A percentile compares a stretch with the other conserved stretches of the same genome.
Evolutionary conservation across 2,113 vertebrate species (phyloP).

Genomic region (Muntiacus reevesi): DNA sequence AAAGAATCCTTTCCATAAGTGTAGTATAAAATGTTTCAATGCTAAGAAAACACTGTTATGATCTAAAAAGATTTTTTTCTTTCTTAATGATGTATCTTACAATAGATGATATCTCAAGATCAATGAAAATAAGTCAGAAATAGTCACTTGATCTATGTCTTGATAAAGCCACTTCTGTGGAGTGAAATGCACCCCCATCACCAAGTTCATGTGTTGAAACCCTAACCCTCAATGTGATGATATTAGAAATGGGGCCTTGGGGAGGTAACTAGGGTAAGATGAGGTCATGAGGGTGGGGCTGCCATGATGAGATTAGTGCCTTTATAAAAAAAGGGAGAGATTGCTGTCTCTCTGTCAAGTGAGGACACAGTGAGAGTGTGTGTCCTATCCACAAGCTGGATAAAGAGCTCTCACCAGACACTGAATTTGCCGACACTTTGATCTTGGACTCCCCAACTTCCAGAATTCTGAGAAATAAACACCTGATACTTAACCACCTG

Average conservation of each 20-base stretch:
- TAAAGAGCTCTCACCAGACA: background rate
- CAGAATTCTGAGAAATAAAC: background rate
- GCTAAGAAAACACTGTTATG: background rate
- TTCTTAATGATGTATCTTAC: background rate
- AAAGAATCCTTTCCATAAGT: slow-evolving; percentile 13
- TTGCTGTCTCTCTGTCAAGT: background rate
- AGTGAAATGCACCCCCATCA: background rate
- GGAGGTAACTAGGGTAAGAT: background rate
- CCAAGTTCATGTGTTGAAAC: background rate
- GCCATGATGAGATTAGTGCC: background rate
- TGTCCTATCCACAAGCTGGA: background rate
- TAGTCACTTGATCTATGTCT: background rate
- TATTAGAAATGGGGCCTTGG: background rate
- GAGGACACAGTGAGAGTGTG: background rate
- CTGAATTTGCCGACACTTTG: background rate
- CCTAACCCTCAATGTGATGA: background rate
- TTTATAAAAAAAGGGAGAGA: background rate
- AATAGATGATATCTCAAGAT: background rate
- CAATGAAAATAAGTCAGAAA: background rate
- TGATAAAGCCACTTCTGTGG: background rate
- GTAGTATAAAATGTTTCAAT: background rate
- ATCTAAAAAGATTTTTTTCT: background rate
- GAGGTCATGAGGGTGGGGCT: background rate
- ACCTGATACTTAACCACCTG: background rate
- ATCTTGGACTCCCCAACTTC: background rate